Percentiles rank a stretch among this genome's conserved stretches.
Conservation (phyloP, 64 coral and sea anemone species). For the Trachythela sp. region DNA sequence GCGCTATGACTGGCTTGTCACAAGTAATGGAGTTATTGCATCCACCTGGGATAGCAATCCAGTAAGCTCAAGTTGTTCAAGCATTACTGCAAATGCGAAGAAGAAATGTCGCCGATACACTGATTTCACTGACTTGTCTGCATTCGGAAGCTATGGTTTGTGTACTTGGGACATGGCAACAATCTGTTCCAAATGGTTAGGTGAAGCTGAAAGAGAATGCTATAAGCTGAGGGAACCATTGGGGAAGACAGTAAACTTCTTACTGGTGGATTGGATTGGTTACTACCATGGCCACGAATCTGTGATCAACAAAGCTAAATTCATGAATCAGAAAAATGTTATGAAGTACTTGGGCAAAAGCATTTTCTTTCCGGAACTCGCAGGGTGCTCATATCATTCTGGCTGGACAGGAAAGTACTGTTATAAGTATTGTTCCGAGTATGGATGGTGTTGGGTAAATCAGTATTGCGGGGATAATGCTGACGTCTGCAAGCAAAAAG, state of each 20-base stretch:
- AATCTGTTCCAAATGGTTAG: slow-evolving; percentile 26
- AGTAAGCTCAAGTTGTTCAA: neutral
- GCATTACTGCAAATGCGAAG: neutral
- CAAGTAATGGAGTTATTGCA: neutral
- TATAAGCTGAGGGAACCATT: neutral
- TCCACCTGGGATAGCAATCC: slow-evolving; percentile 13
- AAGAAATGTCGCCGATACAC: neutral
- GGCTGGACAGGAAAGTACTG: neutral
- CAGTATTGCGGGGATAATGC: neutral
- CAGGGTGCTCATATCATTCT: neutral
- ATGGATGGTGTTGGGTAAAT: slow-evolving; percentile 26
- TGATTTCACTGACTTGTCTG: too few relatives aligned
- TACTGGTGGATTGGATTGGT: slow-evolving; percentile 42
- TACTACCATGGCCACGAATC: neutral
- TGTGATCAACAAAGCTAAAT: slow-evolving; percentile 12
- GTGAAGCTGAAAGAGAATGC: slow-evolving; percentile 16
- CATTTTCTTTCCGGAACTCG: neutral
- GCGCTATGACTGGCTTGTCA: neutral
- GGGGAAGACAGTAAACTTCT: slow-evolving; percentile 25
- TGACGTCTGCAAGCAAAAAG: slow-evolving; percentile 6
- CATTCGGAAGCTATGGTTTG: neutral
- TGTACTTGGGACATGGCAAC: slow-evolving; percentile 7
- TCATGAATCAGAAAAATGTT: slow-evolving; percentile 36
- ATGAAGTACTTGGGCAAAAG: neutral
- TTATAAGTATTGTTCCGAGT: slow-evolving; percentile 11